phyloP scores from a whole-genome alignment of 35 echinoderm and acorn worm species.

The Heliocidaris tuberculata region DNA sequence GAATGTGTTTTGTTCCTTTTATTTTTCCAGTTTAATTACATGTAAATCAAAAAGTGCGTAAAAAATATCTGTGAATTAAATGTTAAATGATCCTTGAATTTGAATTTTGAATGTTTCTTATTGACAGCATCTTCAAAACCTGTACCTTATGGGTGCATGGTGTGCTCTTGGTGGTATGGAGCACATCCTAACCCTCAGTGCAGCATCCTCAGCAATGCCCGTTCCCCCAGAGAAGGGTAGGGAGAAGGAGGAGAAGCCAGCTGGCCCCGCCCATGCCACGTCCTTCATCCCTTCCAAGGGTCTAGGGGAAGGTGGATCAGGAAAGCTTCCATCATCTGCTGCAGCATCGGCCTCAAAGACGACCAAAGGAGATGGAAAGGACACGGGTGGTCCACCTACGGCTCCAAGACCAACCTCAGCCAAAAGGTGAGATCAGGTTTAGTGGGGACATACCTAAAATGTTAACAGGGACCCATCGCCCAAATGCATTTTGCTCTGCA shows the following conservation, averaged over 20 bases:
- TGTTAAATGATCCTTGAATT: too few relatives aligned
- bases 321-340: background rate
- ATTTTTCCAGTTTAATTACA: too few relatives aligned
- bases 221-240: slow-evolving; percentile 53
- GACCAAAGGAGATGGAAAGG: slow-evolving; percentile 37
- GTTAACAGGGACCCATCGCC: too few relatives aligned
- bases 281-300: background rate
- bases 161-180: slow-evolving; percentile 88
- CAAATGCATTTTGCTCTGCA: too few relatives aligned
- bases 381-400: background rate
- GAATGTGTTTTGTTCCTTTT: too few relatives aligned
- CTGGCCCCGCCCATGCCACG: background rate
- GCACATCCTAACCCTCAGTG: slow-evolving; percentile 77
- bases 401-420: slow-evolving; percentile 47
- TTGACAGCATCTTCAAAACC: slow-evolving; percentile 89
- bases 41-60: too few relatives aligned
- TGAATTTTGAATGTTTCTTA: background rate
- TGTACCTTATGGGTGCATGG: slow-evolving; percentile 98
- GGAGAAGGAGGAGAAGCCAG: slow-evolving; percentile 57
- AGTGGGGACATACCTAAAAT: too few relatives aligned
- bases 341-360: background rate
- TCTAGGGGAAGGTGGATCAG: background rate
- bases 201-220: slow-evolving; percentile 23
- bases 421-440: slow-evolving; percentile 15
- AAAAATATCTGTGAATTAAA: too few relatives aligned